Conservation (phyloP, 2,888 invertebrate species). For the Pedicia rivosa region DNA sequence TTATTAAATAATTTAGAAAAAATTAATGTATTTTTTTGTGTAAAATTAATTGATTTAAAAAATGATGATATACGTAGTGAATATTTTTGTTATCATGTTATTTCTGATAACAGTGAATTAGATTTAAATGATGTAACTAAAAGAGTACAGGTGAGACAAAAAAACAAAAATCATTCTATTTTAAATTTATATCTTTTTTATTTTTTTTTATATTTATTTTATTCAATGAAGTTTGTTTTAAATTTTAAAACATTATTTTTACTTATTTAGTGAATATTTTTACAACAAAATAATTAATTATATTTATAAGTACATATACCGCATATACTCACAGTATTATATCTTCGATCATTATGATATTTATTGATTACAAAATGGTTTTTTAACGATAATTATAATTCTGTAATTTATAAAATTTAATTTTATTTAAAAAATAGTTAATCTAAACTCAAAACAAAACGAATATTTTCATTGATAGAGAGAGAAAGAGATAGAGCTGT, state of each 20-base stretch:
- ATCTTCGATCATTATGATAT: no score
- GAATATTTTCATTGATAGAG: no score
- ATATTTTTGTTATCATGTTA: neutral
- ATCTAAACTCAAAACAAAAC: no score
- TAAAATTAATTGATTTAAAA: constrained; percentile 1
- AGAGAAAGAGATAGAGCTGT: no score
- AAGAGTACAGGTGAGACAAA: constrained; percentile 5
- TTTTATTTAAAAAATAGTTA: no score
- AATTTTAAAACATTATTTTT: neutral
- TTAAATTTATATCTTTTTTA: no score
- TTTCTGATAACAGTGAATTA: neutral
- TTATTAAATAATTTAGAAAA: constrained; percentile 5
- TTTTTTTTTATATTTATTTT: neutral
- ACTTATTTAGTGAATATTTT: neutral
- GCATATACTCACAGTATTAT: no score
- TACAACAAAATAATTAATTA: neutral
- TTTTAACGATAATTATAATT: no score
- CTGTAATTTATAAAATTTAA: no score
- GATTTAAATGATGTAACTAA: constrained; percentile 3
- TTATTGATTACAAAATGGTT: no score
- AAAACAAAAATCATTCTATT: no score
- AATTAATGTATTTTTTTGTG: constrained; percentile 6
- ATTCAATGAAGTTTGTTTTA: neutral
- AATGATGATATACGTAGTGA: constrained; percentile 1
- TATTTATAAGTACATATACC: no score